These are phyloP conservation scores for Tolypeutes matacus DNA, from an alignment of 2,797 vertebrate genomes.

Conservation along the genomic window DNA sequence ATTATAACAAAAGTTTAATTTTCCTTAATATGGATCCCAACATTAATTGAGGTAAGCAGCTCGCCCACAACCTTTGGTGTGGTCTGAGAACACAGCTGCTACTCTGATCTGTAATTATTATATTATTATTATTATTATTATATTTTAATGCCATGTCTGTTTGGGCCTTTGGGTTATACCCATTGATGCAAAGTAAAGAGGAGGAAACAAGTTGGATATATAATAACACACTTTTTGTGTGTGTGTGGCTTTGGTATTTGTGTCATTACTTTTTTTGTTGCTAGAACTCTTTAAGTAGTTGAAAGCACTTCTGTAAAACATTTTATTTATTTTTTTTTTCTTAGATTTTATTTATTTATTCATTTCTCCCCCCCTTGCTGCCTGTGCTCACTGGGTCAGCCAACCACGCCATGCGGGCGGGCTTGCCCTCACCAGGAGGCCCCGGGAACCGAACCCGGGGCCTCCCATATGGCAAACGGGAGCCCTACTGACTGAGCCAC, in stretches of 20 bases:
- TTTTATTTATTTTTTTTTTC: no score
- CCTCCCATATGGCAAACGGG: no score
- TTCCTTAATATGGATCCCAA: constrained; percentile 57
- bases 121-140: no score
- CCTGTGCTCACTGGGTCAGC: no score
- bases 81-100: constrained; percentile 63
- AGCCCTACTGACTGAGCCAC: no score
- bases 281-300: constrained; percentile 71
- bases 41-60: constrained; percentile 64
- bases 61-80: constrained; percentile 62
- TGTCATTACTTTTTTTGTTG: constrained; percentile 65
- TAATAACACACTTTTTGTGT: constrained; percentile 10
- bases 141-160: constrained; percentile 51
- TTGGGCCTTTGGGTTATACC: constrained; percentile 24
- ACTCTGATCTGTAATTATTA: constrained; percentile 67
- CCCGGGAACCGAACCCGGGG: no score
- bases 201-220: constrained; percentile 27
- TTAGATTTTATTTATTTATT: no score
- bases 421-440: no score
- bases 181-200: constrained; percentile 64
- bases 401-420: no score
- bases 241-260: constrained; percentile 71
- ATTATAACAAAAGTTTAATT: constrained; percentile 66
- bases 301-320: constrained; percentile 56
- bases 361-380: no score